Evolutionary conservation across 2,797 vertebrate species (phyloP).

Genomic region (Lithobates sylvaticus): DNA sequence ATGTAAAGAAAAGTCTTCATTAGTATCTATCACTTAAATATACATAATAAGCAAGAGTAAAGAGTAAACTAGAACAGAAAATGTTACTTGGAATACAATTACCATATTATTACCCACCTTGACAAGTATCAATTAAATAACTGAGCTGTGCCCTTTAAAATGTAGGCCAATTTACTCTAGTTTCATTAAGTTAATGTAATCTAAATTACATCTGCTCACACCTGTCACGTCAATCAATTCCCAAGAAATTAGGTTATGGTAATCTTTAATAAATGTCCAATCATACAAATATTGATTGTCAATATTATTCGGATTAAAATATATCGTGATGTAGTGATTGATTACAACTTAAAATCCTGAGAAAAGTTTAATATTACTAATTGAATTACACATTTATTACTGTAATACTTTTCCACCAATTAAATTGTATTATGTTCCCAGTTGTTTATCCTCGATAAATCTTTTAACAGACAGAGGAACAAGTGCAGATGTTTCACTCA

Average conservation of each 20-base stretch:
- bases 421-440: conserved; percentile 36
- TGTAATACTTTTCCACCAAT: conserved; percentile 41
- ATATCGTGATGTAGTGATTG: conserved; percentile 24
- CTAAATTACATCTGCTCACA: not conserved
- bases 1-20: too few species aligned
- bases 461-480: conserved; percentile 38
- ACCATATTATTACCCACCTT: too few species aligned
- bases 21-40: too few species aligned
- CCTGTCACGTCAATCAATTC: not conserved
- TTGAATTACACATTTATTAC: conserved; percentile 52
- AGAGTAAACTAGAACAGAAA: too few species aligned
- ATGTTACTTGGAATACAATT: too few species aligned
- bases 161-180: conserved; percentile 2
- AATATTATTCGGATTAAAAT: conserved; percentile 5
- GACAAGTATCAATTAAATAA: too few species aligned
- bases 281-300: not conserved
- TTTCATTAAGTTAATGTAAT: not conserved
- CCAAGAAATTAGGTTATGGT: not conserved
- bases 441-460: conserved; percentile 40
- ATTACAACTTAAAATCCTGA: conserved; percentile 30
- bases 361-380: conserved; percentile 55
- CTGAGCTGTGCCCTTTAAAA: not conserved
- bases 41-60: too few species aligned
- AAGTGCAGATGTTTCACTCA: conserved; percentile 39
- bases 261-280: not conserved